A percentile compares a stretch with the other conserved stretches of the same genome.
phyloP scores from a whole-genome alignment of 2,113 vertebrate species.

The Gymnorhina tibicen region DNA sequence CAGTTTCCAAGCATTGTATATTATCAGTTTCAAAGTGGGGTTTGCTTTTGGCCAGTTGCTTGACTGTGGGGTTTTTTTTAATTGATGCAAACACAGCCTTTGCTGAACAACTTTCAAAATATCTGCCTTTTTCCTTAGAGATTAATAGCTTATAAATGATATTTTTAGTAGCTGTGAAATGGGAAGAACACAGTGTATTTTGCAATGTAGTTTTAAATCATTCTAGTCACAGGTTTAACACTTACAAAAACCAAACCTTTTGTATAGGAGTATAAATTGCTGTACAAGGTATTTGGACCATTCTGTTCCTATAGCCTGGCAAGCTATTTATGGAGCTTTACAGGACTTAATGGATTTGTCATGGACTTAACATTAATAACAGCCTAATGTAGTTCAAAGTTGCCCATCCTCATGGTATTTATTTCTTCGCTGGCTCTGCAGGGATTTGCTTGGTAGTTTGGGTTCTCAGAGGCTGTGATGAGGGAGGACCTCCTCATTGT shows the following conservation, averaged over 20 bases:
- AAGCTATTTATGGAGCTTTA: not conserved
- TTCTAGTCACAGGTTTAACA: not conserved
- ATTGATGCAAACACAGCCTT: not conserved
- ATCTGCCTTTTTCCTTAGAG: not conserved
- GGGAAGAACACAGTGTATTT: not conserved
- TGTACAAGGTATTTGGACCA: not conserved
- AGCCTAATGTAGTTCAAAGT: not conserved
- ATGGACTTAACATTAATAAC: not conserved
- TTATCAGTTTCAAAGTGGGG: not conserved
- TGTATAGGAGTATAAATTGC: not conserved
- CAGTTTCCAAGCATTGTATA: not conserved
- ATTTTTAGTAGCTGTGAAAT: not conserved
- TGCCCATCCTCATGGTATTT: not conserved
- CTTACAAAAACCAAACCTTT: not conserved
- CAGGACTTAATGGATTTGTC: not conserved
- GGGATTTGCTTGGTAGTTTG: not conserved
- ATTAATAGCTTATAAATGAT: not conserved
- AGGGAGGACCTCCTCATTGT: not conserved
- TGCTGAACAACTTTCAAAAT: not conserved
- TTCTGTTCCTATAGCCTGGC: not conserved
- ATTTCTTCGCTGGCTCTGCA: not conserved
- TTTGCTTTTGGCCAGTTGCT: not conserved
- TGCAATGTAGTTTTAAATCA: not conserved
- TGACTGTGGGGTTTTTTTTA: not conserved
- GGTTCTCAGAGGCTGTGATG: accelerated